Evolutionary conservation across 2,888 invertebrate species (phyloP), one percentile per base, ranked within the genome.

Genomic region (Stenodema calcarata): DNA sequence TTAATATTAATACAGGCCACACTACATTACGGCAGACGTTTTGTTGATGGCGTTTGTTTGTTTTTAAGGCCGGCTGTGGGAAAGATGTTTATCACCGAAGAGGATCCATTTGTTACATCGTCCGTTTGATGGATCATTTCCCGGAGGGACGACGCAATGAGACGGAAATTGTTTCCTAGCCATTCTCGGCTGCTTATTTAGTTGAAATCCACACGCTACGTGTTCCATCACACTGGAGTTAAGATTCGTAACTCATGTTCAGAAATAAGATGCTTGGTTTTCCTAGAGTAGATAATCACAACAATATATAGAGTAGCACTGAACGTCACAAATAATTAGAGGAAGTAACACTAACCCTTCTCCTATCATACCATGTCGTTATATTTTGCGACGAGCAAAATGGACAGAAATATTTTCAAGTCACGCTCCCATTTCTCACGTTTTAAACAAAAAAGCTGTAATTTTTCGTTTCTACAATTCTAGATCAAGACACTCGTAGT

Each of bases 101-200:
- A 78, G 82, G 69, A 82, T 82, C 69, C 82, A 82, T 82, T 82
- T 82, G 82, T 82, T 82, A 82, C 82, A 47, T 69, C 41, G 62
- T 35, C 69, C 70, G 70, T 41, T 62, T 82, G 82, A 82, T 82
- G 54, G 82, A 82, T 82, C 69, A 69, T 82, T 82, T 82, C 82
- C 82, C 42, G 44, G 18, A 62, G 62, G 62, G 18, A 62, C 23
- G 62, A 23, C 62, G 62, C 62, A 62, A 62, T 62, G 62, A 62
- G 62, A 62, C 62, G 62, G 62, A 23, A 62, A 62, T 62, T 62
- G 23, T 62, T 23, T 62, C 23, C 62, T 18, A 23, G 23, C 23
- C 62, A 18, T 62, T 62, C 62, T 23, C 18, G 62, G 62, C 18
- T 62, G 62, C 62, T 18, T 62, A 62, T 62, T 62, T 23, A 27